Evolutionary conservation across 2,888 invertebrate species (phyloP), one percentile per base, ranked within the genome.

Genomic region (Cheilosia vernalis): DNA sequence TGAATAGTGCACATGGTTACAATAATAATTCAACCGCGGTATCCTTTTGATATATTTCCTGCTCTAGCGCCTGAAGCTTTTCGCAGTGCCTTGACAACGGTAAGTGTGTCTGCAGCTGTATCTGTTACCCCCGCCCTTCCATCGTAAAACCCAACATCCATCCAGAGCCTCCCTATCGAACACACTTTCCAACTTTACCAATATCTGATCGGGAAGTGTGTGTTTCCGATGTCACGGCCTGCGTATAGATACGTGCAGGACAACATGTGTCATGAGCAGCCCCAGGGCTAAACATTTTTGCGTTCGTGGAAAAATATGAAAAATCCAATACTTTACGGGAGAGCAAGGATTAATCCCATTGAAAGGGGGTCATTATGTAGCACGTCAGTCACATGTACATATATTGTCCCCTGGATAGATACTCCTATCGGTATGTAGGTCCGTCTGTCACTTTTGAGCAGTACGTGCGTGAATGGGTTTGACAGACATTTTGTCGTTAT

Each of bases 381-480:
- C 61, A 61, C 72, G 64, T 21, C 15, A 15, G 47, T 42, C 30
- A 40, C 19, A 33, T 10, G 6, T 1, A 63, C 76, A 58, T 51
- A 44, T 74, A 70, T 19, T 7, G 9, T 7, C 63, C 33, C n/a
- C 6, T 6, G n/a, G n/a, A 44, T n/a, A 17, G n/a, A 44, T n/a
- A 19, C 3, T 27, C 33, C 2, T 37, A 13, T 13, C 37, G 19
- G 3, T 19, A 44, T n/a, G 49, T 49, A 49, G 9, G 19, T 21
- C 21, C 2, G 21, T 49, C 2, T 76, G 74, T 66, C 76, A 77
- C 55, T 81, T 85, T 42, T 61, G 72, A 76, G 63, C 51, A n/a
- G 72, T 77, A 85, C 72, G 81, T 85, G 85, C 85, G 85, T 81
- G 67, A 85, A 72, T 85, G 85, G 72, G 80, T 80, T 76, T 81